phyloP scores from a whole-genome alignment of 2,113 vertebrate species.

The Saguinus midas region DNA sequence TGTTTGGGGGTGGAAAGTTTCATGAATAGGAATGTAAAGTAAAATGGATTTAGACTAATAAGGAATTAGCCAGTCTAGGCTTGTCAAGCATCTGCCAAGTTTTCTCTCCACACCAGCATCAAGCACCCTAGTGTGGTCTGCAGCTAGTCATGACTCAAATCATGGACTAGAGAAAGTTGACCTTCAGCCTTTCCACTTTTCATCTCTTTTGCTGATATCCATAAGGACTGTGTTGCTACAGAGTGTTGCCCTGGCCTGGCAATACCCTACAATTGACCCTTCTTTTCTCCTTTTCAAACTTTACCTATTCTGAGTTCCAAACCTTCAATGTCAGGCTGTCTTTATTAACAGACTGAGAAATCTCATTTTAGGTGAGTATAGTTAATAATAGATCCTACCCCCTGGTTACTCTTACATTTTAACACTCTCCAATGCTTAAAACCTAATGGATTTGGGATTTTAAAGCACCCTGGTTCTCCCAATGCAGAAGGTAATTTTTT shows the following conservation, averaged over 20 bases:
- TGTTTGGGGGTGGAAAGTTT: background rate
- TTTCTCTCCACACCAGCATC: background rate
- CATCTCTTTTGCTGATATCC: accelerated
- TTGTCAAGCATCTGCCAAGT: background rate
- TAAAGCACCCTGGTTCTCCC: background rate
- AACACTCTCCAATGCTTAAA: background rate
- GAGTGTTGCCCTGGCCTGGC: background rate
- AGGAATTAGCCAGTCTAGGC: background rate
- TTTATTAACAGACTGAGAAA: background rate
- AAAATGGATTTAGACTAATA: background rate
- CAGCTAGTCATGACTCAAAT: background rate
- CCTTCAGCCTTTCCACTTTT: background rate
- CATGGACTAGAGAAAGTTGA: background rate
- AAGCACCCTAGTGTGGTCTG: background rate
- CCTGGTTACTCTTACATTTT: background rate
- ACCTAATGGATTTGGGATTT: background rate
- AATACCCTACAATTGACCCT: background rate
- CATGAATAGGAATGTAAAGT: background rate
- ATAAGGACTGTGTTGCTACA: no score
- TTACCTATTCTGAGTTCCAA: background rate
- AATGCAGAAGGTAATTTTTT: background rate
- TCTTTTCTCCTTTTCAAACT: background rate
- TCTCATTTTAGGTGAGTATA: background rate
- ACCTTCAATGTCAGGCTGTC: background rate
- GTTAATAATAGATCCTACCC: background rate